These are phyloP conservation scores for Rallus crepitans DNA, from an alignment of 2,797 vertebrate genomes.

Conservation along the genomic window DNA sequence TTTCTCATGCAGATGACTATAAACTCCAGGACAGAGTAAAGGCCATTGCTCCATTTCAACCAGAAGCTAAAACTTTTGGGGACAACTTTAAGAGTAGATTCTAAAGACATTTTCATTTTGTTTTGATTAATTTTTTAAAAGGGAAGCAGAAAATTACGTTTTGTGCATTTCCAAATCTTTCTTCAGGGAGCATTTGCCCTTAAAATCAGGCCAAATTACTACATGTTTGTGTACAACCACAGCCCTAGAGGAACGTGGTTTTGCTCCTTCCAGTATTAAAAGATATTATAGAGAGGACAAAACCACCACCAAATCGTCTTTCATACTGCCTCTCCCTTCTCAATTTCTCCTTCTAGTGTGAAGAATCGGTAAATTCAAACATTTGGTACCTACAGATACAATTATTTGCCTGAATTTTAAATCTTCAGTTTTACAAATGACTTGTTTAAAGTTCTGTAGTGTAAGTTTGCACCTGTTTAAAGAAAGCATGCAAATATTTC, in stretches of 20 bases:
- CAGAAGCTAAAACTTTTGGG: not conserved
- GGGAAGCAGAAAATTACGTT: constrained; percentile 6
- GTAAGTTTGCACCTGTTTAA: not conserved
- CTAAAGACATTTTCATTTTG: constrained; percentile 50
- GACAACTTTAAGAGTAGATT: constrained; percentile 1
- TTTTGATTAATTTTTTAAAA: constrained; percentile 54
- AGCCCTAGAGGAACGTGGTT: constrained; percentile 3
- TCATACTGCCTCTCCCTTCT: not conserved
- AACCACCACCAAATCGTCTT: not conserved
- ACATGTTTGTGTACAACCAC: constrained; percentile 19
- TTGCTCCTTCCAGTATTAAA: not conserved
- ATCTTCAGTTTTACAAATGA: not conserved
- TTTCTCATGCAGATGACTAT: not conserved
- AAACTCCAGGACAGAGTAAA: not conserved
- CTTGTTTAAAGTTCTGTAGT: not conserved
- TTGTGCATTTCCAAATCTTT: constrained; percentile 34
- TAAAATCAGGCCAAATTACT: constrained; percentile 45
- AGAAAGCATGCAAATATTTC: not conserved
- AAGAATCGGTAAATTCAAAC: not conserved
- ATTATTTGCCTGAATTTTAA: not conserved
- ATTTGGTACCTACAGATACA: not conserved
- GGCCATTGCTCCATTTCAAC: not conserved
- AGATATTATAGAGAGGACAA: constrained; percentile 2
- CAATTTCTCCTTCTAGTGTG: not conserved
- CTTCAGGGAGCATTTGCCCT: constrained; percentile 51